phyloP scores from a whole-genome alignment of 2,113 vertebrate species.

The Pithys albifrons region DNA sequence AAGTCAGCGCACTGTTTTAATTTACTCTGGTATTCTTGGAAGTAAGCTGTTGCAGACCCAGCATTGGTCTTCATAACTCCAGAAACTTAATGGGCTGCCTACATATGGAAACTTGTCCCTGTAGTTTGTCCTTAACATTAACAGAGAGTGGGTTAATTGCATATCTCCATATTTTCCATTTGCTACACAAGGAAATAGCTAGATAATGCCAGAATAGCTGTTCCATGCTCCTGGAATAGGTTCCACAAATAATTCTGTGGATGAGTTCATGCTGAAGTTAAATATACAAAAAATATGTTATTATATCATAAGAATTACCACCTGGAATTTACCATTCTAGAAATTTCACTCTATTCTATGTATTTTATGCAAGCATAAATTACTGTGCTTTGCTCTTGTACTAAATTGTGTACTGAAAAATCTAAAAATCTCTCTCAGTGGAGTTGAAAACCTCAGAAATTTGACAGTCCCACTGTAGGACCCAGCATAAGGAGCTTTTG shows the following conservation, averaged over 20 bases:
- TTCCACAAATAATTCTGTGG: neutral
- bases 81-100: neutral
- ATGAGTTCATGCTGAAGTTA: neutral
- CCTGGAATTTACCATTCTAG: neutral
- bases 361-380: neutral
- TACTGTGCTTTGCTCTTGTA: fast-evolving
- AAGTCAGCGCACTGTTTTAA: neutral
- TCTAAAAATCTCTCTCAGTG: neutral
- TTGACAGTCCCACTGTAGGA: neutral
- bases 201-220: neutral
- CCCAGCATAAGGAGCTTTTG: neutral
- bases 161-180: neutral
- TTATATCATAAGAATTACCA: neutral
- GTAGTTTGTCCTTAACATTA: neutral
- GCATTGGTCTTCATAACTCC: neutral
- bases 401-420: neutral
- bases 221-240: neutral
- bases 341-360: neutral
- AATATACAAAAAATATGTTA: neutral
- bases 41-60: neutral
- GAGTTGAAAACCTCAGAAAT: neutral
- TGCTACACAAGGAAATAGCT: neutral
- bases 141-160: neutral
- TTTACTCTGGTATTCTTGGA: neutral
- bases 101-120: neutral